Conservation (phyloP, 1,140 invertebrate species). For the Heliconius melpomene region DNA sequence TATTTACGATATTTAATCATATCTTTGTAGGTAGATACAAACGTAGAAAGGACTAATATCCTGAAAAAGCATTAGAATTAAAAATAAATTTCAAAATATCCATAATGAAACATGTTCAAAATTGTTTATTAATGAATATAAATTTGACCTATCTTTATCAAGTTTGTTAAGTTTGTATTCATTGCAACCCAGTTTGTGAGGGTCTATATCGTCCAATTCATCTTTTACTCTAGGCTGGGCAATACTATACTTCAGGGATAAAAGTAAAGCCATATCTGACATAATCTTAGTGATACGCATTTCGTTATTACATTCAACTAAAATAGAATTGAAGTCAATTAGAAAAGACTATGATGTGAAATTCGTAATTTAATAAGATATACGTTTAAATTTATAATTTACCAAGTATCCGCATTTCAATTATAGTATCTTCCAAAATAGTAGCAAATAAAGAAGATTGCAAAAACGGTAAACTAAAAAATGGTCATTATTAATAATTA, state of each 20-base stretch:
- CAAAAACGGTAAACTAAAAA: slow-evolving; percentile 56
- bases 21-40: slow-evolving; percentile 46
- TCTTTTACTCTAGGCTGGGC: slow-evolving; percentile 44
- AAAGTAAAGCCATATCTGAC: slow-evolving; percentile 48
- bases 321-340: background rate
- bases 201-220: slow-evolving; percentile 52
- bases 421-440: slow-evolving; percentile 56
- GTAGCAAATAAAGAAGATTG: slow-evolving; percentile 53
- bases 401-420: slow-evolving; percentile 60
- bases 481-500: background rate
- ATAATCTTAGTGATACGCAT: slow-evolving; percentile 53
- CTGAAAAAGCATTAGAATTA: background rate
- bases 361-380: background rate
- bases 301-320: slow-evolving; percentile 63
- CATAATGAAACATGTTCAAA: background rate
- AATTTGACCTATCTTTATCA: slow-evolving; percentile 54
- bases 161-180: slow-evolving; percentile 65
- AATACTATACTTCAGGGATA: slow-evolving; percentile 51
- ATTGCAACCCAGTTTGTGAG: slow-evolving; percentile 43
- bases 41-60: slow-evolving; percentile 32
- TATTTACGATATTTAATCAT: slow-evolving; percentile 43
- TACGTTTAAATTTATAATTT: background rate
- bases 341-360: background rate
- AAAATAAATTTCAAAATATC: background rate
- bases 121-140: background rate